Conservation (phyloP, 2,888 invertebrate species). For the Ophion costatus region DNA sequence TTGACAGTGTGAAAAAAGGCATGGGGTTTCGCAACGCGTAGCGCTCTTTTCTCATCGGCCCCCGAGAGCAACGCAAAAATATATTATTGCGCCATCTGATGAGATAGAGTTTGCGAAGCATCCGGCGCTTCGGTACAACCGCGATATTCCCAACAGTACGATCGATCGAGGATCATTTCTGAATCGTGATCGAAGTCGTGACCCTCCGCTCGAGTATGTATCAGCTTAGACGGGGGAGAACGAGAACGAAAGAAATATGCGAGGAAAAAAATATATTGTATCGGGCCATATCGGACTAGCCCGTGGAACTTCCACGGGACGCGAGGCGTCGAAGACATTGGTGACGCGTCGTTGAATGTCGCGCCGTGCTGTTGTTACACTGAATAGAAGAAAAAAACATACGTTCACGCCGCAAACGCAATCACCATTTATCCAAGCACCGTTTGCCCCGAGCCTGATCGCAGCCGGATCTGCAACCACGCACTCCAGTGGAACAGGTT, state of each 20-base stretch:
- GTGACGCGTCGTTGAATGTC: slow-evolving; percentile 49
- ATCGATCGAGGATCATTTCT: slow-evolving; percentile 60
- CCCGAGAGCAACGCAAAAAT: slow-evolving; percentile 34
- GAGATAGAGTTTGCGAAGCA: slow-evolving; percentile 25
- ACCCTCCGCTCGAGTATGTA: slow-evolving; percentile 43
- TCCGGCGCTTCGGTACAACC: slow-evolving; percentile 22
- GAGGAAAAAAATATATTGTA: slow-evolving; percentile 18
- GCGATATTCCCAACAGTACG: slow-evolving; percentile 47
- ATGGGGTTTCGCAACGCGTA: slow-evolving; percentile 27
- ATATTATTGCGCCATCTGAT: slow-evolving; percentile 50
- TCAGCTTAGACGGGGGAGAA: slow-evolving; percentile 38
- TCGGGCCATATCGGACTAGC: slow-evolving; percentile 42
- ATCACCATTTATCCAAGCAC: slow-evolving; percentile 72
- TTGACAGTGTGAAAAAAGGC: slow-evolving; percentile 37
- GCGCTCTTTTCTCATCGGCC: neutral
- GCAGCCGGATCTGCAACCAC: neutral
- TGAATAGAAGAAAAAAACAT: slow-evolving; percentile 22
- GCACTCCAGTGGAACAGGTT: slow-evolving; percentile 70
- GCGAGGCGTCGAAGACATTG: slow-evolving; percentile 1
- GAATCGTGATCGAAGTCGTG: slow-evolving; percentile 65
- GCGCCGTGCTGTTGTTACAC: slow-evolving; percentile 2
- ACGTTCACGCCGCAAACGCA: slow-evolving; percentile 15
- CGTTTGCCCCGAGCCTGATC: neutral
- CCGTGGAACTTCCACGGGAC: neutral
- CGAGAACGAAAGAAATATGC: slow-evolving; percentile 8